Evolutionary conservation across 2,888 invertebrate species (phyloP).

Genomic region (Spilarctia lutea): DNA sequence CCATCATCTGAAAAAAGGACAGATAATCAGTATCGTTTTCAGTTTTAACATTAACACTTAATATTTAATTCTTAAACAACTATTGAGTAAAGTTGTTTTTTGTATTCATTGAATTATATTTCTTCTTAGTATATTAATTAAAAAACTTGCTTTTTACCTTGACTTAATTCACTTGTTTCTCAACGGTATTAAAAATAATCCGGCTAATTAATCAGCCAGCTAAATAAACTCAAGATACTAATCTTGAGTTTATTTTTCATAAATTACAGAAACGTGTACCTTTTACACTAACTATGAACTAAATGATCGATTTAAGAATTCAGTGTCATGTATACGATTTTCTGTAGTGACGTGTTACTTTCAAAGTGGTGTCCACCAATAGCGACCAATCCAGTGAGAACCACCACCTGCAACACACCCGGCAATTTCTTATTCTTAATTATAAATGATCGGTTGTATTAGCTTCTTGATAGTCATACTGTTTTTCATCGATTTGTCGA

Average conservation of each 20-base stretch:
- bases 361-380: slow-evolving; percentile 68
- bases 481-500: slow-evolving; percentile 52
- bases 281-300: slow-evolving; percentile 42
- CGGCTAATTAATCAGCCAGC: neutral
- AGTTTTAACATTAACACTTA: too few species aligned
- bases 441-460: slow-evolving; percentile 61
- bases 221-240: too few species aligned
- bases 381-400: slow-evolving; percentile 62
- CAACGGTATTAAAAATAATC: neutral
- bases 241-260: slow-evolving; percentile 9
- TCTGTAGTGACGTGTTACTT: slow-evolving; percentile 72
- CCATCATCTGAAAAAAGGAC: slow-evolving; percentile 78
- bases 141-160: slow-evolving; percentile 37
- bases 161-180: slow-evolving; percentile 25
- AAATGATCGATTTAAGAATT: slow-evolving; percentile 73
- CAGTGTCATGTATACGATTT: slow-evolving; percentile 58
- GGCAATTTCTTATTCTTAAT: slow-evolving; percentile 71
- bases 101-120: neutral
- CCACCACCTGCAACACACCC: slow-evolving; percentile 64
- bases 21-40: neutral
- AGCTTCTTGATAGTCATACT: slow-evolving; percentile 48
- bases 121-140: neutral
- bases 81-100: neutral
- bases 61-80: too few species aligned
- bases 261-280: slow-evolving; percentile 54